These are phyloP conservation scores for Acromyrmex charruanus DNA, from an alignment of 1,140 invertebrate species.

Conservation along the genomic window DNA sequence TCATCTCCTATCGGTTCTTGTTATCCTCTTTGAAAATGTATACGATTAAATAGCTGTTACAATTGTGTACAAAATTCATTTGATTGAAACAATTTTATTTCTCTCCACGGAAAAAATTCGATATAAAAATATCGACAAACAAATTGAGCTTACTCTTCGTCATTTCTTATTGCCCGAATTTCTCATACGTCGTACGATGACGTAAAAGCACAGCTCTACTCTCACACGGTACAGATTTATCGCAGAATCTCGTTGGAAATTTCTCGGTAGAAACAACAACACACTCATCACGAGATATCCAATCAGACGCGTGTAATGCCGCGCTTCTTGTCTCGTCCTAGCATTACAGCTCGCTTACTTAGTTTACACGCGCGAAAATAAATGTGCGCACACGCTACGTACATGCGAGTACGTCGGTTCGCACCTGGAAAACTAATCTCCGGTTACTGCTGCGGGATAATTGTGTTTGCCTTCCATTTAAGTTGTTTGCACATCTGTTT, in stretches of 20 bases:
- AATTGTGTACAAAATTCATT: conserved; percentile 1
- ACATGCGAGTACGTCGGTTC: conserved; percentile 58
- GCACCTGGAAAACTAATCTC: conserved; percentile 73
- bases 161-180: not conserved
- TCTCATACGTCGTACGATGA: not conserved
- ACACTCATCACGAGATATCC: conserved; percentile 43
- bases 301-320: conserved; percentile 5
- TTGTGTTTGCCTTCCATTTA: conserved; percentile 84
- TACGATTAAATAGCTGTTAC: not conserved
- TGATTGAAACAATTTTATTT: not conserved
- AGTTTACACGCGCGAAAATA: conserved; percentile 57
- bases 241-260: conserved; percentile 8
- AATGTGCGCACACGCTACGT: conserved; percentile 45
- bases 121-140: no score
- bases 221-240: not conserved
- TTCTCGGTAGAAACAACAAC: conserved; percentile 15
- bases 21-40: conserved; percentile 15
- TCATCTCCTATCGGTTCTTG: conserved; percentile 21
- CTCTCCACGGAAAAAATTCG: not conserved
- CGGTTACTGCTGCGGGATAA: conserved; percentile 76
- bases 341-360: conserved; percentile 52
- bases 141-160: not conserved
- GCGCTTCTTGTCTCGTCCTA: conserved; percentile 3
- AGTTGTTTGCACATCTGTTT: conserved; percentile 83
- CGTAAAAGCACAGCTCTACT: not conserved